Base-by-base conservation (phyloP, 2,113 vertebrate species). In the Entomyzon cyanotis region DNA sequence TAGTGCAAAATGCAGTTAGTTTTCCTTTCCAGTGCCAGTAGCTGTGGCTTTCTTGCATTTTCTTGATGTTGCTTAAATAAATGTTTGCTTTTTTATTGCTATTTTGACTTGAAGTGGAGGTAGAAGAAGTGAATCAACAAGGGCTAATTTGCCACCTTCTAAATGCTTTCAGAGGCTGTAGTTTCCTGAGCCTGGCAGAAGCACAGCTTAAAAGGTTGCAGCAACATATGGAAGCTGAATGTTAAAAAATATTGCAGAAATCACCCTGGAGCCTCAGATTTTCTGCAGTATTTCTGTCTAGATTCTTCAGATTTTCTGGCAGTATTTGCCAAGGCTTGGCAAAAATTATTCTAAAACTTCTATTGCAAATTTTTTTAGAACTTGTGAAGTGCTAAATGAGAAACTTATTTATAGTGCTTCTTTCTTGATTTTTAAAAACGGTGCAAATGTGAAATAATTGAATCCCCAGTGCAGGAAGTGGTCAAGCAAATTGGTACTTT, bases 21-120 rank as follows among this genome's bases (percentile, higher is more conserved):
- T 82, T 76, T 50, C 84, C 88, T 95, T 95, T 80, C 39, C 69
- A 15, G 49, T 74, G 94, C 78, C 79, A 52, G 5, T 81, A 83
- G 86, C 78, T 68, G 55, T 49, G 76, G 46, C 87, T 83, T 86
- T 49, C 56, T 55, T 76, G 71, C 49, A 47, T 84, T 63, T 69
- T 19, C 49, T 63, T 27, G 1, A 5, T 70, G 52, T 76, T 83
- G 82, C 52, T 85, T 90, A 10, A 65, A 39, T 56, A 25, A n/a
- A 10, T 19, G 42, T 50, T 41, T 46, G 39, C 0, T 13, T 15
- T 5, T 4, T 44, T 60, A 50, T 6, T 23, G 24, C 31, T 44
- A 0, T 33, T 87, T 47, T 28, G 33, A 35, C 50, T 50, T 67
- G 9, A 52, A 30, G 27, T 15, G 15, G 64, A 60, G 13, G 68